phyloP scores from a whole-genome alignment of 2,888 invertebrate genomes.

The Trachelus stipa region DNA sequence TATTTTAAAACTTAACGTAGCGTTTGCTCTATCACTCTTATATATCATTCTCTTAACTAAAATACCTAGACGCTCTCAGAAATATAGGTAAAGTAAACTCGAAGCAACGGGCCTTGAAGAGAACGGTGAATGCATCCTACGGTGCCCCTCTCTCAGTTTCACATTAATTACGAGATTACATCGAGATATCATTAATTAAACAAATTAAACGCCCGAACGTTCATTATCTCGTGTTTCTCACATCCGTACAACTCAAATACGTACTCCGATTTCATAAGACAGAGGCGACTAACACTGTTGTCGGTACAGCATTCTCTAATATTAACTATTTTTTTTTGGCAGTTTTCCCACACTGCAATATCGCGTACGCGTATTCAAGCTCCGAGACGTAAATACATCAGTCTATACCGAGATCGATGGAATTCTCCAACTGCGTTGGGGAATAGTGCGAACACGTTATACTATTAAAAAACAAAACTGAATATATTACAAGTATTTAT shows the following conservation, averaged over 20 bases:
- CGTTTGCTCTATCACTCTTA: slow-evolving; percentile 26
- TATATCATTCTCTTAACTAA: slow-evolving; percentile 29
- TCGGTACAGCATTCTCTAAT: neutral
- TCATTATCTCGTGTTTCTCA: neutral
- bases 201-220: neutral
- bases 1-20: slow-evolving; percentile 29
- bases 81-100: slow-evolving; percentile 11
- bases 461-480: neutral
- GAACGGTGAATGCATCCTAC: slow-evolving; percentile 10
- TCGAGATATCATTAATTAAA: neutral
- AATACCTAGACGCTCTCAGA: slow-evolving; percentile 27
- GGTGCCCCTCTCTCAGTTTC: neutral
- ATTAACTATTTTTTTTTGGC: neutral
- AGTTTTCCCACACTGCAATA: neutral
- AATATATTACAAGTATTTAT: neutral
- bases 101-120: slow-evolving; percentile 24
- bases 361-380: neutral
- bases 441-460: neutral
- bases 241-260: neutral
- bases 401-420: neutral
- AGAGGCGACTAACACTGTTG: neutral
- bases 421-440: neutral
- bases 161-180: neutral
- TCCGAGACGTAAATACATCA: neutral
- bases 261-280: neutral